phyloP scores from a whole-genome alignment of 2,113 vertebrate species.

The Trochalopteron elliotii region DNA sequence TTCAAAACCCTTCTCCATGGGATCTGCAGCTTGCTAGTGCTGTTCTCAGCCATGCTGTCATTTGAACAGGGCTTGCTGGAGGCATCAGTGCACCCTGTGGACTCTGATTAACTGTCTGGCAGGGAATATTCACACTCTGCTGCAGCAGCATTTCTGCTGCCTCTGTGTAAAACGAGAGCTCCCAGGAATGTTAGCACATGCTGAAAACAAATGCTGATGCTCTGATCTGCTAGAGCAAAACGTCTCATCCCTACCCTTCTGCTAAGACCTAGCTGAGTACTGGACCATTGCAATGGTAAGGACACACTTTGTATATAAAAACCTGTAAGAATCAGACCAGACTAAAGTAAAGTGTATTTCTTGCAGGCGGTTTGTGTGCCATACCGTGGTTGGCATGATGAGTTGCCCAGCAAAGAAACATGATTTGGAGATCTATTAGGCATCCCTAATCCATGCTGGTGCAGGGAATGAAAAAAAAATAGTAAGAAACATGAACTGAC shows the following conservation, averaged over 20 bases:
- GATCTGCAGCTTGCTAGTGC: constrained; percentile 19
- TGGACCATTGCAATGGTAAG: constrained; percentile 45
- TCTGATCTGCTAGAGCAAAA: not conserved
- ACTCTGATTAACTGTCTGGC: not conserved
- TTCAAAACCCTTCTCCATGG: not conserved
- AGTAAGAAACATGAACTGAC: not conserved
- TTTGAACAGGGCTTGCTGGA: not conserved
- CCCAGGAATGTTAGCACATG: constrained; percentile 21
- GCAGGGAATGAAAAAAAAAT: not conserved
- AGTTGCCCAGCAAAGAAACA: not conserved
- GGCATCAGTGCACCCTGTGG: constrained; percentile 2
- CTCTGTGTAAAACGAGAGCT: constrained; percentile 69
- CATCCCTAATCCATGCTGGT: not conserved
- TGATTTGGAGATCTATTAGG: not conserved
- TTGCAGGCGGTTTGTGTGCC: not conserved
- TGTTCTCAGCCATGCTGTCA: not conserved
- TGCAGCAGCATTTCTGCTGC: constrained; percentile 44
- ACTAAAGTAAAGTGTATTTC: not conserved
- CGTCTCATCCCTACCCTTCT: constrained; percentile 21
- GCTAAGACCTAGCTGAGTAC: not conserved
- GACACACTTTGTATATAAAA: not conserved
- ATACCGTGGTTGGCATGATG: not conserved
- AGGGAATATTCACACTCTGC: constrained; percentile 11
- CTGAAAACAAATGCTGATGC: constrained; percentile 12
- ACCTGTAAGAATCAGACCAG: not conserved